phyloP scores from a whole-genome alignment of 2,113 vertebrate genomes.

The Perccottus glenii region DNA sequence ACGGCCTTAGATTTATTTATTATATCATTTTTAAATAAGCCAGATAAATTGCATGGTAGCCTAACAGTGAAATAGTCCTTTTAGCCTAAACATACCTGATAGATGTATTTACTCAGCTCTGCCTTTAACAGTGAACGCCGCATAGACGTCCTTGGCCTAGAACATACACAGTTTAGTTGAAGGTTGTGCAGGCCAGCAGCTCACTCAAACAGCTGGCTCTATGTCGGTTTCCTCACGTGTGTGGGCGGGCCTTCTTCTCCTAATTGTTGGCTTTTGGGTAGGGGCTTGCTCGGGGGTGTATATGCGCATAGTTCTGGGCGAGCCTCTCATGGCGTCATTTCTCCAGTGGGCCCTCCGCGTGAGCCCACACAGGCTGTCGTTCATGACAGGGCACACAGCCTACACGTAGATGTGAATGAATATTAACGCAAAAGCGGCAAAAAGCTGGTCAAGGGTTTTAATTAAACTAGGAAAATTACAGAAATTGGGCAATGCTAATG shows the following conservation, averaged over 20 bases:
- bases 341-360: conserved; percentile 47
- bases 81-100: neutral
- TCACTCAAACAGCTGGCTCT: conserved; percentile 28
- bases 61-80: too few relatives aligned
- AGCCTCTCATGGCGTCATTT: conserved; percentile 44
- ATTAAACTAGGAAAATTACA: too few relatives aligned
- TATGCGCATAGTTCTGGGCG: conserved; percentile 11
- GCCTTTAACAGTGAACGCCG: neutral
- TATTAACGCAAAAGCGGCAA: neutral
- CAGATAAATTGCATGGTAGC: too few relatives aligned
- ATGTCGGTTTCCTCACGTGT: conserved; percentile 49
- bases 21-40: too few relatives aligned
- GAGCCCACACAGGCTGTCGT: conserved; percentile 29
- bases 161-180: neutral
- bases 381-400: neutral
- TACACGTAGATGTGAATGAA: neutral
- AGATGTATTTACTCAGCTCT: neutral
- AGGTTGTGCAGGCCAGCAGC: neutral
- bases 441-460: too few relatives aligned
- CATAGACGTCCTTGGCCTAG: neutral
- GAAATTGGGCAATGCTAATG: too few relatives aligned
- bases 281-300: conserved; percentile 1
- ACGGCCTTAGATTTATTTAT: too few relatives aligned
- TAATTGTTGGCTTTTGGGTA: conserved; percentile 16
- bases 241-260: conserved; percentile 17